Conservation (phyloP, 2,113 vertebrate genomes). For the Hippocampus mohnikei region DNA sequence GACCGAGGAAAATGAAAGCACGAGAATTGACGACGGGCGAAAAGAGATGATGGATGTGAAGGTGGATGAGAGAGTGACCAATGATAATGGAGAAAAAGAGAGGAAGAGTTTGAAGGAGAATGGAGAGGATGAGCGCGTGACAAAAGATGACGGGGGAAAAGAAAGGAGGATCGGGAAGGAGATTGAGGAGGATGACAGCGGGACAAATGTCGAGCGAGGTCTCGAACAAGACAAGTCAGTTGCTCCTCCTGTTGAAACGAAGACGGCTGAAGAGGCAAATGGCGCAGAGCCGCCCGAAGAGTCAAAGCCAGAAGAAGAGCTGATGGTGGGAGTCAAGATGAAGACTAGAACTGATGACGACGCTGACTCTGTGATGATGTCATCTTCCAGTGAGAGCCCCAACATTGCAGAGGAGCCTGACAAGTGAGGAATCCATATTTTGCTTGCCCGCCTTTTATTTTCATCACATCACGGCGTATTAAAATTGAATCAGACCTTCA, state of each 20-base stretch:
- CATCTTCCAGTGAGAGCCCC: slow-evolving; percentile 55
- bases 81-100: neutral
- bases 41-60: neutral
- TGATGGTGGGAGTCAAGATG: neutral
- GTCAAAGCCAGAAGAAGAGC: neutral
- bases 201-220: neutral
- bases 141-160: neutral
- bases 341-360: neutral
- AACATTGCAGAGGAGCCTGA: slow-evolving; percentile 72
- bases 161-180: neutral
- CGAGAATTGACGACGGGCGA: neutral
- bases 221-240: neutral
- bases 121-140: neutral
- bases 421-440: slow-evolving; percentile 71
- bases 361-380: slow-evolving; percentile 51
- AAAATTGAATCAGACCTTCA: neutral
- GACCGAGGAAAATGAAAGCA: neutral
- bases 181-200: neutral
- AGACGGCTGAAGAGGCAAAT: neutral
- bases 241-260: neutral
- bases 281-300: neutral
- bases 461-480: neutral
- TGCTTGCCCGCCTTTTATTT: neutral
- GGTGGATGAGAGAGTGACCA: neutral
- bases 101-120: neutral